Conservation (phyloP, 2,888 invertebrate genomes). For the Malthinus flaveolus region DNA sequence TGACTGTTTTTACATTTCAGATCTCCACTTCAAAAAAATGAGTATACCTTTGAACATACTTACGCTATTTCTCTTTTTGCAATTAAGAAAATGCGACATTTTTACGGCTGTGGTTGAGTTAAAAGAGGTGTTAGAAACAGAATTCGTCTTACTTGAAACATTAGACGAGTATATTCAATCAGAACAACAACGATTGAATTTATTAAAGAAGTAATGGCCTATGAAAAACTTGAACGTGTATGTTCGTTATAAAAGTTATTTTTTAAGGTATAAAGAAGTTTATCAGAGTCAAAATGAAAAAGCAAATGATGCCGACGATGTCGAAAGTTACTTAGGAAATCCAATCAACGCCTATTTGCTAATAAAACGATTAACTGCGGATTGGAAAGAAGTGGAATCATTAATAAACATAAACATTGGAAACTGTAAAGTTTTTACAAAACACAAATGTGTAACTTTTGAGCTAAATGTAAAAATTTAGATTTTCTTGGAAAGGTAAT, state of each 20-base stretch:
- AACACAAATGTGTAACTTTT: background rate
- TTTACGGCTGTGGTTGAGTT: constrained; percentile 94
- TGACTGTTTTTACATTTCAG: background rate
- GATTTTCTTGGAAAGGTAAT: constrained; percentile 63
- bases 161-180: constrained; percentile 81
- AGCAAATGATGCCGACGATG: constrained; percentile 78
- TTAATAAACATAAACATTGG: constrained; percentile 73
- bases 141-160: constrained; percentile 83
- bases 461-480: constrained; percentile 3
- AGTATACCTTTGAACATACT: background rate
- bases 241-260: background rate
- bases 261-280: constrained; percentile 66
- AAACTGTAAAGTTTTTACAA: constrained; percentile 54
- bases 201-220: constrained; percentile 53
- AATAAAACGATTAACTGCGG: constrained; percentile 90
- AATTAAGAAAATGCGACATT: constrained; percentile 62
- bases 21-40: constrained; percentile 14
- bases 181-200: constrained; percentile 79
- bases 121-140: constrained; percentile 89
- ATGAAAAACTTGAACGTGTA: background rate
- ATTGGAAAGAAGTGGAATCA: constrained; percentile 84
- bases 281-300: constrained; percentile 77
- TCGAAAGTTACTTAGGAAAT: constrained; percentile 82
- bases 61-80: constrained; percentile 6
- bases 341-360: constrained; percentile 94